Percentiles rank a stretch among this genome's conserved stretches.
Evolutionary conservation across 2,113 vertebrate species (phyloP).

Genomic region (Corythoichthys intestinalis): DNA sequence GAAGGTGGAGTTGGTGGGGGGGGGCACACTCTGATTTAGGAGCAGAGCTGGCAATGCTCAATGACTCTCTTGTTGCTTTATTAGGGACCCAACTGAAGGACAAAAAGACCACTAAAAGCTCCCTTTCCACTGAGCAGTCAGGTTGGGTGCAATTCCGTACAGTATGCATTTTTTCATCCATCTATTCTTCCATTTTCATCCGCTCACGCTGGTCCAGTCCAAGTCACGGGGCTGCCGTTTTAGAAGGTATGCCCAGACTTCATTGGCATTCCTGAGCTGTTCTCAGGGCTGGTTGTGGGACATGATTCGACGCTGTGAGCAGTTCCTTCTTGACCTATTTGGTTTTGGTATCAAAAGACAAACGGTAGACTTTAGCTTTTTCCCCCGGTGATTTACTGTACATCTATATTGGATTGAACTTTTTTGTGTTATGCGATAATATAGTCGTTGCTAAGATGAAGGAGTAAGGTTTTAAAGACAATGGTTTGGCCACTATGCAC

Average conservation of each 20-base stretch:
- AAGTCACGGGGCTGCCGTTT: neutral
- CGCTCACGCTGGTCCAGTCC: neutral
- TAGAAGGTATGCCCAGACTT: neutral
- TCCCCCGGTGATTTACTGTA: neutral
- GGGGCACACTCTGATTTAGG: conserved; percentile 49
- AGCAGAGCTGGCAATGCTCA: conserved; percentile 47
- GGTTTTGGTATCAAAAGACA: neutral
- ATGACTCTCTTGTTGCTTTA: conserved; percentile 44
- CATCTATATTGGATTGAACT: neutral
- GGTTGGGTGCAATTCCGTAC: neutral
- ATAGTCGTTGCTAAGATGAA: too few species aligned
- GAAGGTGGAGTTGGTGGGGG: conserved; percentile 37
- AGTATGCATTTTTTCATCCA: neutral
- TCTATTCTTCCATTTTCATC: neutral
- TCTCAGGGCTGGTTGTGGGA: neutral
- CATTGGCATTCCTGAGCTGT: neutral
- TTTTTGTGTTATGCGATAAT: too few species aligned
- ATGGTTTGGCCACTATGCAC: too few species aligned
- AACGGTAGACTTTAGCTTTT: neutral
- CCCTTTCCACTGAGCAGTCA: conserved; percentile 25
- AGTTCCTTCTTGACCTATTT: neutral
- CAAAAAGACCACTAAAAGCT: conserved; percentile 51
- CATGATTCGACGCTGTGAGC: neutral
- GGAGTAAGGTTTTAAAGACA: too few species aligned
- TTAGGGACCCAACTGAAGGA: conserved; percentile 38